These are phyloP conservation scores for Epinephelus coioides DNA, from an alignment of 2,797 vertebrate species.

Conservation along the genomic window DNA sequence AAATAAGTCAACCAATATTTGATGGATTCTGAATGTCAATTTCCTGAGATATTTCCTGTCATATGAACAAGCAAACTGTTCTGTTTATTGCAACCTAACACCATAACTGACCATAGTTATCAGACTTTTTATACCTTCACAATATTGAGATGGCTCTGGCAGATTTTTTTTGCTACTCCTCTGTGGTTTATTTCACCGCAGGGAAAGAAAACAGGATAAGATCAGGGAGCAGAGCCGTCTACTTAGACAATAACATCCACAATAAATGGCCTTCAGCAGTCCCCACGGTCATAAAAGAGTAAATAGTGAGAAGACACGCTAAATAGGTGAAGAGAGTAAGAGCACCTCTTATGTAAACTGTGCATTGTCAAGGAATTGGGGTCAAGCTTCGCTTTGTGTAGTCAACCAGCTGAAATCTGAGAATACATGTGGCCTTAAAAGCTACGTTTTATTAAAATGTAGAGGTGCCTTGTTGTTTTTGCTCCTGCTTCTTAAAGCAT, in stretches of 20 bases:
- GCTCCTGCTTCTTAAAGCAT: neutral
- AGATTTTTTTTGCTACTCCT: neutral
- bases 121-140: neutral
- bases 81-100: constrained; percentile 16
- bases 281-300: constrained; percentile 25
- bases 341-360: constrained; percentile 48
- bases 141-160: constrained; percentile 6
- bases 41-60: neutral
- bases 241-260: constrained; percentile 30
- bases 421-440: neutral
- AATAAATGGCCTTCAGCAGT: constrained; percentile 39
- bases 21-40: neutral
- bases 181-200: constrained; percentile 4
- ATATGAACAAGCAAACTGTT: constrained; percentile 19
- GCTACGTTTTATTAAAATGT: neutral
- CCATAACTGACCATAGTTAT: constrained; percentile 20
- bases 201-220: constrained; percentile 13
- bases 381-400: constrained; percentile 42
- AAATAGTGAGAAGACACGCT: constrained; percentile 25
- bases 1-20: neutral
- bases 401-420: constrained; percentile 33
- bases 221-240: neutral
- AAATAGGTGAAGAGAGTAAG: constrained; percentile 22
- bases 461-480: neutral
- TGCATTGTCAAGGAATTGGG: constrained; percentile 46